Conservation (phyloP, 2,797 vertebrate genomes). For the Hafferia zeledoni region DNA sequence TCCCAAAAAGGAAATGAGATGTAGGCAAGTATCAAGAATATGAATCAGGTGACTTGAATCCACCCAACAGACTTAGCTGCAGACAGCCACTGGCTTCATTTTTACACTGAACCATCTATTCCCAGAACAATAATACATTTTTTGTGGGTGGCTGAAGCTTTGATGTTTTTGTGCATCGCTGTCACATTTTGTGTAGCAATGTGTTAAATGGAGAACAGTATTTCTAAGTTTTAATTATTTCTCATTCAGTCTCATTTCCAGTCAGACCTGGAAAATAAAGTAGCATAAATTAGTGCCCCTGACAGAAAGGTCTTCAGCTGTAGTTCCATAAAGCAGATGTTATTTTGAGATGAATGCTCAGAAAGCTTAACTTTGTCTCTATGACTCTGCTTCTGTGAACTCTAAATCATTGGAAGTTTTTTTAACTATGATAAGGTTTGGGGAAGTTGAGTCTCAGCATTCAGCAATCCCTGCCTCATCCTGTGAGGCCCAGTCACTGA, state of each 20-base stretch:
- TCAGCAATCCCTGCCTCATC: neutral
- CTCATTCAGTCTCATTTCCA: neutral
- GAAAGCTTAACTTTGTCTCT: neutral
- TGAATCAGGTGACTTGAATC: neutral
- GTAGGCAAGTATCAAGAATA: neutral
- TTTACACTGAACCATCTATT: neutral
- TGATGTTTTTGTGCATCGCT: neutral
- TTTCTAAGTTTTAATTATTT: neutral
- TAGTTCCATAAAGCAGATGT: neutral
- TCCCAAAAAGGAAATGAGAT: neutral
- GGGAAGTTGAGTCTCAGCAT: constrained; percentile 15
- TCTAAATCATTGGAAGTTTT: neutral
- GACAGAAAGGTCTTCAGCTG: neutral
- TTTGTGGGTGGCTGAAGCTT: neutral
- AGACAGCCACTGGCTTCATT: neutral
- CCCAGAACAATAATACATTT: neutral
- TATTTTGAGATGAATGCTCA: neutral
- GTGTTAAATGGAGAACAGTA: neutral
- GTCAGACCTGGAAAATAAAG: neutral
- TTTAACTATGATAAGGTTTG: neutral
- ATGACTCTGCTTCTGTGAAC: neutral
- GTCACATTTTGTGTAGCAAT: neutral
- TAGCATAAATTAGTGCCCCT: neutral
- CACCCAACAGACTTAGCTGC: neutral
- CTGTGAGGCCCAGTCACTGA: neutral